Base-by-base conservation (phyloP, 2,113 vertebrate species). In the Prochilodus magdalenae region DNA sequence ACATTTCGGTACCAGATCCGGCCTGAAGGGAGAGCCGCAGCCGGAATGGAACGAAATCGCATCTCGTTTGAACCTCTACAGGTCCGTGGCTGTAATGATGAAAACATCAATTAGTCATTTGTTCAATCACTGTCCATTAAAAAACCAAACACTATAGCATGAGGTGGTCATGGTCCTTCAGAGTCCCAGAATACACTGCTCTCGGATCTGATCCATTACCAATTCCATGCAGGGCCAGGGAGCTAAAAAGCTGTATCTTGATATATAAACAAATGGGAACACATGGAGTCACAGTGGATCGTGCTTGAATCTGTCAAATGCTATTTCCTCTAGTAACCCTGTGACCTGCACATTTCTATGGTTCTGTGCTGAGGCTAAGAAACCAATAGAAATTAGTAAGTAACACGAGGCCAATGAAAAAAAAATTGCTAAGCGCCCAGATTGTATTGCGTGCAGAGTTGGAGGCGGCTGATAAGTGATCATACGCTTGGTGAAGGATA, bases 201-300 rank as follows among this genome's bases (percentile, higher is more conserved):
- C 82, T 69, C 87, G 16, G 53, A 33, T 79, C 85, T 24, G 65
- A 88, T 91, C 89, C 80, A 86, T 83, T 86, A n/a, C n/a, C n/a
- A 88, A 80, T 82, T 63, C 86, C 69, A 73, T n/a, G 60, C 79
- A 83, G 86, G 36, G 59, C 85, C 72, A 85, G 86, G 55, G n/a
- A n/a, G 49, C 5, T 73, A 83, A 85, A 90, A 22, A 73, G 88
- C n/a, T n/a, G n/a, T n/a, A 90, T 90, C 81, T 57, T 70, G 29
- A 77, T 74, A 91, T 87, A 88, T 15, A 27, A 79, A 85, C 66
- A 47, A 81, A 84, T 62, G 80, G 88, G 87, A 87, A 77, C 10
- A 59, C 75, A 73, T 80, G 53, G 84, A 82, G 70, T 33, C 63
- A 30, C 69, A 55, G 85, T 73, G 79, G 60, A 72, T 73, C 65